Evolutionary conservation across 2,113 vertebrate species (phyloP).

Genomic region (Sinocyclocheilus maitianheensis): DNA sequence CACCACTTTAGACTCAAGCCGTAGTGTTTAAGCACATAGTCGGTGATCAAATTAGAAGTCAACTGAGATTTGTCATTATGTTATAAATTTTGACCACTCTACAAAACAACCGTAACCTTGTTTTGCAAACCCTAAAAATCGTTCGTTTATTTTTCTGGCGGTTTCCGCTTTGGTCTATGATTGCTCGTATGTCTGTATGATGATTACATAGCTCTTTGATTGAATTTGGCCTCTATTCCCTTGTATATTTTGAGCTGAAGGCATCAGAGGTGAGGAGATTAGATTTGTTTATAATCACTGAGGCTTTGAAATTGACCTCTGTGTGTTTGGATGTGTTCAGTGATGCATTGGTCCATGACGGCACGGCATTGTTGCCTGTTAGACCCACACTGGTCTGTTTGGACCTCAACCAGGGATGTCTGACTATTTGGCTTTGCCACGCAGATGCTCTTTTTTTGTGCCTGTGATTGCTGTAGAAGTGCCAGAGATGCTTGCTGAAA

Average conservation of each 20-base stretch:
- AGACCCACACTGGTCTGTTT: conserved; percentile 46
- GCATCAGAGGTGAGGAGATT: conserved; percentile 51
- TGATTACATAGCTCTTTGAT: conserved; percentile 33
- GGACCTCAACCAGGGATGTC: conserved; percentile 36
- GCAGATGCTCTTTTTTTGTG: conserved; percentile 18
- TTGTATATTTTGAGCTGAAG: conserved; percentile 37
- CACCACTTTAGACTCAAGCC: conserved; percentile 3
- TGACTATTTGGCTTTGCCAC: conserved; percentile 37
- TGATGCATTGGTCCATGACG: conserved; percentile 47
- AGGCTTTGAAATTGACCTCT: conserved; percentile 58
- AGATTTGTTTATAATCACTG: conserved; percentile 52
- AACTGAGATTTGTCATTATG: too few species aligned
- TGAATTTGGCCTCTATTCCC: conserved; percentile 6
- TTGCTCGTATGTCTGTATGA: conserved; percentile 17
- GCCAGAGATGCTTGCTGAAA: conserved; percentile 38
- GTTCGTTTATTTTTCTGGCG: conserved; percentile 3
- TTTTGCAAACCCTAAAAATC: conserved; percentile 26
- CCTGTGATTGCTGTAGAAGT: conserved; percentile 33
- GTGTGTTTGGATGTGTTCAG: conserved; percentile 54
- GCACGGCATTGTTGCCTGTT: conserved; percentile 35
- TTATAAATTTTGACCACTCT: background rate
- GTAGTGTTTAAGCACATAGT: conserved; percentile 9
- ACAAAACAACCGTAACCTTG: background rate
- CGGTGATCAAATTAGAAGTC: conserved; percentile 14
- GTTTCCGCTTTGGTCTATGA: conserved; percentile 10